Conservation (phyloP, 2,797 vertebrate species). For the Ataeniobius toweri region DNA sequence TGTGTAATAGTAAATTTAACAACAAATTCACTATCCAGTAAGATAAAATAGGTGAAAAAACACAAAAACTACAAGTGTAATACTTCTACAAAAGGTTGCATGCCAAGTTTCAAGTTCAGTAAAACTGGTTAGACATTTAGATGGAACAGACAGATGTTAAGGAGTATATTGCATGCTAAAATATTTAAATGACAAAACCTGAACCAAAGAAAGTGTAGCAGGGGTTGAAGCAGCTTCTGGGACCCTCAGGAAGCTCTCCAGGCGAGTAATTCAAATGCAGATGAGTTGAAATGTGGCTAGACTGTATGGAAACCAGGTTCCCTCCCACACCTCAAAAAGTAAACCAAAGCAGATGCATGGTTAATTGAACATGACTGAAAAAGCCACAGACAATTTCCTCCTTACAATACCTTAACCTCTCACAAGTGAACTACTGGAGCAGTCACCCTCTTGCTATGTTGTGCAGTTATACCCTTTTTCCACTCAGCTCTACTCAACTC, state of each 20-base stretch:
- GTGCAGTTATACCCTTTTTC: too few relatives aligned
- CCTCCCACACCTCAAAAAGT: slow-evolving; percentile 88
- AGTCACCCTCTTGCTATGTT: too few relatives aligned
- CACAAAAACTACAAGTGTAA: too few relatives aligned
- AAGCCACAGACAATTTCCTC: too few relatives aligned
- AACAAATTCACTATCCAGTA: background rate
- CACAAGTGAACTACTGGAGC: too few relatives aligned
- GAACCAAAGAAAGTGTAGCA: slow-evolving; percentile 85
- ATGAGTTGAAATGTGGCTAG: slow-evolving; percentile 93
- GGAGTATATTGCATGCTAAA: background rate
- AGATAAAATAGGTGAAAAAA: background rate
- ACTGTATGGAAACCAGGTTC: slow-evolving; percentile 94
- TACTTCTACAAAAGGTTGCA: too few relatives aligned
- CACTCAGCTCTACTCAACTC: too few relatives aligned
- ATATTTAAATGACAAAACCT: slow-evolving; percentile 72
- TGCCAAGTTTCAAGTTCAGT: too few relatives aligned
- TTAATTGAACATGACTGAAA: background rate
- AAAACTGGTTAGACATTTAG: background rate
- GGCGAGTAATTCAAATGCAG: slow-evolving; percentile 87
- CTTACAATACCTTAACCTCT: background rate
- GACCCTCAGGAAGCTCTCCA: slow-evolving; percentile 85
- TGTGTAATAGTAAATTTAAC: background rate
- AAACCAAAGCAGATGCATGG: background rate
- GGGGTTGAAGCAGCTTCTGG: slow-evolving; percentile 82
- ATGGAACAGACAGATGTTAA: background rate